Conservation (phyloP, 2,888 invertebrate genomes). For the Andrena minutula region DNA sequence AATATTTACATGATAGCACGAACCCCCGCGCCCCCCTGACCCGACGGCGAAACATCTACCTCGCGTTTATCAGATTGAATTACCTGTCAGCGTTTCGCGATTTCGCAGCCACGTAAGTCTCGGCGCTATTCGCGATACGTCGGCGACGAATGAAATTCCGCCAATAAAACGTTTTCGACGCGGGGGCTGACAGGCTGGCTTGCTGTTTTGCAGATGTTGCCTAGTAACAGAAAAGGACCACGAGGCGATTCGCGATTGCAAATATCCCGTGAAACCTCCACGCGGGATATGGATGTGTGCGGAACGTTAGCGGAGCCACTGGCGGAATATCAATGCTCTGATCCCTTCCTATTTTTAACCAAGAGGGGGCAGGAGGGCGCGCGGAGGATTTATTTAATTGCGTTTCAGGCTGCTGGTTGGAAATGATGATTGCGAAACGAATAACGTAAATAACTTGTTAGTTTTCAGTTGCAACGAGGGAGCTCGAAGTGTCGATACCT, state of each 20-base stretch:
- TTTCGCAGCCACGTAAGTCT: conserved; percentile 35
- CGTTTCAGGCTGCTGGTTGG: conserved; percentile 8
- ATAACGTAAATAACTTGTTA: conserved; percentile 13
- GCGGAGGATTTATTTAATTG: conserved; percentile 37
- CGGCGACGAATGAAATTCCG: conserved; percentile 45
- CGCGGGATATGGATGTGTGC: conserved; percentile 39
- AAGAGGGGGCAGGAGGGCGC: neutral
- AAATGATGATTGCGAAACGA: conserved; percentile 30
- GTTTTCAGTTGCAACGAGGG: neutral
- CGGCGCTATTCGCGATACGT: conserved; percentile 31
- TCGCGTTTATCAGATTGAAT: conserved; percentile 57
- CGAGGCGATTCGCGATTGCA: conserved; percentile 13
- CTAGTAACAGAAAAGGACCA: conserved; percentile 24
- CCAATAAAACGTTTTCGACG: conserved; percentile 48
- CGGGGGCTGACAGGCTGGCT: conserved; percentile 26
- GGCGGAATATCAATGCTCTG: conserved; percentile 36
- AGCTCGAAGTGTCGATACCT: no score
- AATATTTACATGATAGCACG: conserved; percentile 40
- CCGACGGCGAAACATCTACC: conserved; percentile 28
- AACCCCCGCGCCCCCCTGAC: conserved; percentile 5
- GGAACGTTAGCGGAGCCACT: conserved; percentile 20
- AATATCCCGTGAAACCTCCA: conserved; percentile 43
- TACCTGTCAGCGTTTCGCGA: conserved; percentile 60
- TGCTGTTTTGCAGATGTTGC: conserved; percentile 49
- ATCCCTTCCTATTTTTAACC: neutral